Evolutionary conservation across 2,888 invertebrate genomes (phyloP), one percentile per base, ranked within the genome.

Genomic region (Lissocephala sabroskyi): DNA sequence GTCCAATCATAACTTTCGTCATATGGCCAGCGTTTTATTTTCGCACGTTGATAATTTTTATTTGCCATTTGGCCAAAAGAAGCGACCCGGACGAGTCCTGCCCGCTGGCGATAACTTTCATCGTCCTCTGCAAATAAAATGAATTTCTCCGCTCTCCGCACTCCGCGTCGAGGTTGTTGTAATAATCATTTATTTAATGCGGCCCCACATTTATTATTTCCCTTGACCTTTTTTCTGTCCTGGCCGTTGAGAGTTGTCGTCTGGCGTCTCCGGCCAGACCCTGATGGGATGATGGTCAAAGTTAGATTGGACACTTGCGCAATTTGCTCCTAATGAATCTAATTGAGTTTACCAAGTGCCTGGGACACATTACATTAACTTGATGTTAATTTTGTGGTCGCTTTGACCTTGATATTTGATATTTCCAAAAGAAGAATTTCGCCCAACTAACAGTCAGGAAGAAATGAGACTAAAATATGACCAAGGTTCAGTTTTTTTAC

Each of bases 141-240:
- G 68, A 49, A 65, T 78, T 68, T 62, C 13, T 33, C 13, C 14
- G 3, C 2, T 4, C 13, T 13, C 16, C 29, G 29, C 26, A 14
- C 26, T 16, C 40, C 29, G 9, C 1, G 33, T 29, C 37, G 33
- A 42, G 42, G 42, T 41, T 17, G 30, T 59, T 58, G 65, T 80
- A 74, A 80, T 81, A 80, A 79, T 79, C 77, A 80, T 80, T 80
- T 80, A 76, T 65, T 50, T 79, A 80, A 80, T 79, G 74, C 64
- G 46, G 47, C 60, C n/a, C 50, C 62, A 63, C 81, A 81, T 80
- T 80, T 80, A 70, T 81, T 81, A 79, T 81, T 79, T 81, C 62
- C 70, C 62, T 65, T 67, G 81, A 71, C 75, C 74, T 65, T 62
- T 65, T 49, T 48, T 19, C 29, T 33, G 30, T 39, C 17, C 11